Percentiles rank a stretch among this genome's conserved stretches.
These are phyloP conservation scores for Anniella stebbinsi DNA, from an alignment of 2,797 vertebrate genomes.

Conservation along the genomic window DNA sequence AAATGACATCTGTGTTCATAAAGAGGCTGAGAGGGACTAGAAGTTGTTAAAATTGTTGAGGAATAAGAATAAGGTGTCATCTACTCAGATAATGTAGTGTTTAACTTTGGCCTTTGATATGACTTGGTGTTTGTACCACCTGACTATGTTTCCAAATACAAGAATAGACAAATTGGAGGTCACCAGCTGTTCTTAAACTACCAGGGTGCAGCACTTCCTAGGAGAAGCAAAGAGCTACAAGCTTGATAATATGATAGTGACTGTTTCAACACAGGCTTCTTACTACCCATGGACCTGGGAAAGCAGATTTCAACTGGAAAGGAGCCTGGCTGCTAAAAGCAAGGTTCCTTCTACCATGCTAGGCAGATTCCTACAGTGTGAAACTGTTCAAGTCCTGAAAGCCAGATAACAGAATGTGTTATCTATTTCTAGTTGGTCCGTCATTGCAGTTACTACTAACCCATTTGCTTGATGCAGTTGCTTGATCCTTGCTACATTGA, in stretches of 20 bases:
- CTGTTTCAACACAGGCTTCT: background rate
- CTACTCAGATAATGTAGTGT: slow-evolving; percentile 64
- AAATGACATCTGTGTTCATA: slow-evolving; percentile 80
- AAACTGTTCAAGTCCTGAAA: background rate
- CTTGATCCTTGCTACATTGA: background rate
- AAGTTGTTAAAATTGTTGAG: slow-evolving; percentile 75
- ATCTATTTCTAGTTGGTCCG: background rate
- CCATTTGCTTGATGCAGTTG: background rate
- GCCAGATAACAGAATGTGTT: background rate
- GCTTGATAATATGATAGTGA: too few species aligned
- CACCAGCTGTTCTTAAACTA: slow-evolving; percentile 53
- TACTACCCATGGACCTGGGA: background rate
- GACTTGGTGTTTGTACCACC: slow-evolving; percentile 46
- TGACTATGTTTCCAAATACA: slow-evolving; percentile 59
- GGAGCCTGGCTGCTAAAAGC: background rate
- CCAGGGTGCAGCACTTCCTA: slow-evolving; percentile 12
- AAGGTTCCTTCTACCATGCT: background rate
- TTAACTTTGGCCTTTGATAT: slow-evolving; percentile 75
- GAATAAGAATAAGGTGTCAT: slow-evolving; percentile 75
- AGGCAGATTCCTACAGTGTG: background rate
- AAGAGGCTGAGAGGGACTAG: slow-evolving; percentile 60
- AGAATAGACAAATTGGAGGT: slow-evolving; percentile 55
- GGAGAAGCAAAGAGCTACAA: background rate
- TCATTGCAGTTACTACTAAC: too few species aligned
- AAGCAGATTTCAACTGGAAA: background rate